Percentiles rank a stretch among this genome's conserved stretches.
Evolutionary conservation across 2,888 invertebrate species (phyloP).

Genomic region (Monochamus alternatus): DNA sequence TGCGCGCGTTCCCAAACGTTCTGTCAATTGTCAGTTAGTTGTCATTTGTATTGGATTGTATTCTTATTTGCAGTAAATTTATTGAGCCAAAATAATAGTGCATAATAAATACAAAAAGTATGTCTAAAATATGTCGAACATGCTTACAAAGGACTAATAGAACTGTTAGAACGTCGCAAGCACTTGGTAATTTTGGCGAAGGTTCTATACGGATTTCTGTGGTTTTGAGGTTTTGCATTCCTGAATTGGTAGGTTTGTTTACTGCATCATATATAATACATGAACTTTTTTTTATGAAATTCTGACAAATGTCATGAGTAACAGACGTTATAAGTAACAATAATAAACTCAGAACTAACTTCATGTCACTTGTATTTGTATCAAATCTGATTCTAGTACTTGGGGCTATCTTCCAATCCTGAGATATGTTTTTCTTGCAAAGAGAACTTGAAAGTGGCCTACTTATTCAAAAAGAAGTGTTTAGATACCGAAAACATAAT

Average conservation of each 20-base stretch:
- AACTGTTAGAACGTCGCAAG: slow-evolving; percentile 36
- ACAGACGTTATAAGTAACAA: neutral
- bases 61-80: slow-evolving; percentile 2
- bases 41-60: slow-evolving; percentile 23
- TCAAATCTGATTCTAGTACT: slow-evolving; percentile 46
- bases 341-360: no score
- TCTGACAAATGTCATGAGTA: neutral
- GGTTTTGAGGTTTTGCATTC: slow-evolving; percentile 43
- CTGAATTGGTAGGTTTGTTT: slow-evolving; percentile 43
- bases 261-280: neutral
- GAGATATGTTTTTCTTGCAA: slow-evolving; percentile 49
- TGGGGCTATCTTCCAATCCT: slow-evolving; percentile 48
- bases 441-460: slow-evolving; percentile 40
- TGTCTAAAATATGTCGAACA: slow-evolving; percentile 43
- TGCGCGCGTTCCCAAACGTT: neutral
- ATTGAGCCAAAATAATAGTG: slow-evolving; percentile 23
- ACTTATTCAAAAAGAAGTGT: slow-evolving; percentile 50
- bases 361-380: no score
- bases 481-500: slow-evolving; percentile 50
- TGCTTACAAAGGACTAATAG: slow-evolving; percentile 38
- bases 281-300: neutral
- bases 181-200: slow-evolving; percentile 22
- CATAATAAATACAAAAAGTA: slow-evolving; percentile 26
- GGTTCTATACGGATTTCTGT: slow-evolving; percentile 35
- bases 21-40: slow-evolving; percentile 26